These are phyloP conservation scores for Drosophila mercatorum DNA, from an alignment of 2,888 invertebrate genomes.

Conservation along the genomic window DNA sequence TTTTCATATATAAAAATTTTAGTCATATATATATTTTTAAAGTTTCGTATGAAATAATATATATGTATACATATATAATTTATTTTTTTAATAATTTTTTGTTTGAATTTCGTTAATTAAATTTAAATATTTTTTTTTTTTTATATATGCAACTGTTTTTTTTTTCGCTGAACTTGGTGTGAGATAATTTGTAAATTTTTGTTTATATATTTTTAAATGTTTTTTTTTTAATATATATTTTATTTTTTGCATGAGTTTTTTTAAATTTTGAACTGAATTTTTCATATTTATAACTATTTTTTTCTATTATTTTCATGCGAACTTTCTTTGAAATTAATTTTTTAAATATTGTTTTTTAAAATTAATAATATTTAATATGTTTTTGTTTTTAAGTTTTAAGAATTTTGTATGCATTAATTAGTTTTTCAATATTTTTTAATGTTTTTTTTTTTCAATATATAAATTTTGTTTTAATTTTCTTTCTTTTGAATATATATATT, in stretches of 20 bases:
- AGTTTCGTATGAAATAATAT: no score
- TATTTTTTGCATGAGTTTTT: neutral
- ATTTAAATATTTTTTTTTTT: neutral
- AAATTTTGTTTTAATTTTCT: slow-evolving; percentile 24
- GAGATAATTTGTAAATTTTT: neutral
- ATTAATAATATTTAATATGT: neutral
- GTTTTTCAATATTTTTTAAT: neutral
- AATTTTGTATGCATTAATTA: neutral
- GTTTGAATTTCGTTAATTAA: no score
- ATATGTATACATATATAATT: no score
- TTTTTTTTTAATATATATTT: neutral
- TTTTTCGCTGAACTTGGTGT: neutral
- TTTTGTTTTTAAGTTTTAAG: neutral
- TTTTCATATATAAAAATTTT: neutral
- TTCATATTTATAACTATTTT: no score
- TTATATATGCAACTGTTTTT: neutral
- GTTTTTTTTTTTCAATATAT: neutral
- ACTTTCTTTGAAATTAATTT: neutral
- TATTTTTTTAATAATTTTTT: no score
- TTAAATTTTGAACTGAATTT: neutral
- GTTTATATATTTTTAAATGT: no score
- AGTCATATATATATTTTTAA: no score
- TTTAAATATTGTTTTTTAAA: neutral
- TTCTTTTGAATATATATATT: slow-evolving; percentile 17
- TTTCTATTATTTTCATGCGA: neutral